Evolutionary conservation across 2,113 vertebrate species (phyloP), one percentile per base, ranked within the genome.

Genomic region (Chaetura pelagica): DNA sequence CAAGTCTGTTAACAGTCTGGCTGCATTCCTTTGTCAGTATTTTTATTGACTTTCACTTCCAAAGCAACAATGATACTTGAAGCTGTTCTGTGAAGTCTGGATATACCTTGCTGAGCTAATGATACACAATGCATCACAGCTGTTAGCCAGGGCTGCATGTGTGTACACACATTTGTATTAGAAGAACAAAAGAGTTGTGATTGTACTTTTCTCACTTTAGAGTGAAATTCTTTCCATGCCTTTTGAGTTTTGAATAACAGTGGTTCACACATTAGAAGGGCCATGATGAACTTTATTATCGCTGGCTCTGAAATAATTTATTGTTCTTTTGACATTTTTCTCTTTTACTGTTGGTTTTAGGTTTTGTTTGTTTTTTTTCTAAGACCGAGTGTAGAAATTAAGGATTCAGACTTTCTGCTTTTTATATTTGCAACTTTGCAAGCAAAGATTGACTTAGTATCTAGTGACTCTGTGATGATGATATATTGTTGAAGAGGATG

Each of bases 31-130:
- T 58, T 80, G 87, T 81, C 75, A 86, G 80, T 71, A 40, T 84
- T 94, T 93, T 94, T 84, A 90, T 75, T 88, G 87, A 88, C n/a
- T 93, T 84, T 95, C 72, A 26, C 61, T 94, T 88, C 76, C 89
- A 91, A 89, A 88, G 88, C 21, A 80, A 54, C 72, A 76, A 38
- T 44, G 84, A 78, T 77, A 80, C 69, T 93, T 67, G 69, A 48
- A 81, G 79, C 89, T 92, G 55, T 58, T 88, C 35, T 57, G 55
- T 84, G 54, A 48, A 80, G 68, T 26, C 79, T 66, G 72, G 42
- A 2, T 54, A 6, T 89, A 92, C 84, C 89, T 93, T 75, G 66
- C 19, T 38, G 35, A 61, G 54, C 55, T 35, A 32, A 44, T 2
- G n/a, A 59, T 35, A 13, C 12, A 34, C 63, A 83, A 12, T 4